Conservation (phyloP, 2,888 invertebrate species). For the Scaeva pyrastri region DNA sequence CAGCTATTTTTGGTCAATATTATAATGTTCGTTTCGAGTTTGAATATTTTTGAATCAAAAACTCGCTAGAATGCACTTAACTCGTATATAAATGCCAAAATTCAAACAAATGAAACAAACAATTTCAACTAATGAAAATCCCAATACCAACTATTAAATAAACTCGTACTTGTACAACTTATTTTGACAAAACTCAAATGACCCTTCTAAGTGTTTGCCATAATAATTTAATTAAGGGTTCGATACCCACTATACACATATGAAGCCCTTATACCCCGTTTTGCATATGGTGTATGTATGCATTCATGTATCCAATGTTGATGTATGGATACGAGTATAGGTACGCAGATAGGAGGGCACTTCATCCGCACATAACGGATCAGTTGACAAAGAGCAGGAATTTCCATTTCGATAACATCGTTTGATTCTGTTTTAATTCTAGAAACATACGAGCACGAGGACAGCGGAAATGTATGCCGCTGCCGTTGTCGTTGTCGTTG, state of each 20-base stretch:
- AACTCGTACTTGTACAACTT: not conserved
- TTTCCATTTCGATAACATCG: conserved; percentile 66
- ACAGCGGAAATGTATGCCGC: conserved; percentile 37
- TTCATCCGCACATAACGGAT: conserved; percentile 27
- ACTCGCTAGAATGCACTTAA: too few species aligned
- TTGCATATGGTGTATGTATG: too few species aligned
- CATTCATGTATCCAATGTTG: too few species aligned
- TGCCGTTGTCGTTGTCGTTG: too few species aligned
- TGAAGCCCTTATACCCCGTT: not conserved
- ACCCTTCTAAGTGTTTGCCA: not conserved
- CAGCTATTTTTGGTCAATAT: too few species aligned
- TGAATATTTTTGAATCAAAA: too few species aligned
- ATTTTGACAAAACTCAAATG: not conserved
- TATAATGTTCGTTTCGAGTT: too few species aligned
- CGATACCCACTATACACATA: not conserved
- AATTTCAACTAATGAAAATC: not conserved
- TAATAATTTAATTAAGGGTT: conserved; percentile 1
- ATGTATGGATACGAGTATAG: too few species aligned
- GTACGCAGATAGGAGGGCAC: not conserved
- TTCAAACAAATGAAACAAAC: not conserved
- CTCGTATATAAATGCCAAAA: too few species aligned
- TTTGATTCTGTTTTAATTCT: conserved; percentile 55
- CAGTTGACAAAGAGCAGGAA: conserved; percentile 67
- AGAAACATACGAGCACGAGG: too few species aligned
- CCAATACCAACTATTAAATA: too few species aligned